Conservation (phyloP, 2,113 vertebrate species). For the Ptychochromis oligacanthus region DNA sequence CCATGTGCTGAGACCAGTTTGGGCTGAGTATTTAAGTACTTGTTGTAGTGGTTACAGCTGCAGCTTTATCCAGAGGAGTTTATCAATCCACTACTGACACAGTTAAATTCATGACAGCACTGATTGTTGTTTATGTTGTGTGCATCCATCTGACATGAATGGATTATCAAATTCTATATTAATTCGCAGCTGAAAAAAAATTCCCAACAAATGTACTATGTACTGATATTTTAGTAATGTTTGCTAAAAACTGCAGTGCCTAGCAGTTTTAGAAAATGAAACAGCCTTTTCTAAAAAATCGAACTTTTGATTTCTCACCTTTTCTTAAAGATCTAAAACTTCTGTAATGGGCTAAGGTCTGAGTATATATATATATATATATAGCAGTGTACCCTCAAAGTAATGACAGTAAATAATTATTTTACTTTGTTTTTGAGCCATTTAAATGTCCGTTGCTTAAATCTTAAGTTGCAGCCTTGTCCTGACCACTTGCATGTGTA, state of each 20-base stretch:
- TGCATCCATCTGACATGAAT: not conserved
- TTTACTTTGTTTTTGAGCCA: not conserved
- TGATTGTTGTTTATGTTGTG: not conserved
- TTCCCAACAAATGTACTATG: not conserved
- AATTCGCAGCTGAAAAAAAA: not conserved
- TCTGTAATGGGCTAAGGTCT: not conserved
- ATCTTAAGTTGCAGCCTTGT: not conserved
- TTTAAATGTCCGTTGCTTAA: not conserved
- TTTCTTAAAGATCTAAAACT: too few relatives aligned
- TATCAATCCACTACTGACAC: not conserved
- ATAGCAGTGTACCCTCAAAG: not conserved
- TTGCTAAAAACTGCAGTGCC: not conserved
- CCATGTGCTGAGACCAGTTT: too few relatives aligned
- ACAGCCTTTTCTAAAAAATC: not conserved
- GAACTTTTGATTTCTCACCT: too few relatives aligned
- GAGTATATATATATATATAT: too few relatives aligned
- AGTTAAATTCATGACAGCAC: not conserved
- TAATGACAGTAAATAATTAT: not conserved
- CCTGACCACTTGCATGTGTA: not conserved
- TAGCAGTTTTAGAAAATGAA: not conserved
- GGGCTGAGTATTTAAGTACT: too few relatives aligned
- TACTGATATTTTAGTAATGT: not conserved
- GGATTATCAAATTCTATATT: fast-evolving
- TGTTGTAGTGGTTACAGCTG: not conserved
- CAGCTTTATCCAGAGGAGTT: too few relatives aligned